These are phyloP conservation scores for Alfaro cultratus DNA, from an alignment of 2,797 vertebrate species.

Conservation along the genomic window DNA sequence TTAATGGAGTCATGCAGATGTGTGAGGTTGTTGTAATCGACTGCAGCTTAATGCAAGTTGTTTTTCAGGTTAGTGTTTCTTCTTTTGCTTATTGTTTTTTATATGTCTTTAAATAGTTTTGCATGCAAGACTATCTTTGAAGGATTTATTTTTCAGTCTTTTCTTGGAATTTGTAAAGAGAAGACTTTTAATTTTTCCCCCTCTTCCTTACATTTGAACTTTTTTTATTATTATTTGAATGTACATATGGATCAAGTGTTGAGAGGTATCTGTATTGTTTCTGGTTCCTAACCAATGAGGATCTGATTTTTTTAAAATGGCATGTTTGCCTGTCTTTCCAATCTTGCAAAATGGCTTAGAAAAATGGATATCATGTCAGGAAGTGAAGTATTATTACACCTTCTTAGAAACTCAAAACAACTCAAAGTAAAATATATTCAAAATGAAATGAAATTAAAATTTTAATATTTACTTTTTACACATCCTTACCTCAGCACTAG, in stretches of 20 bases:
- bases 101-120: background rate
- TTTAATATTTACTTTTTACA: background rate
- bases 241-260: background rate
- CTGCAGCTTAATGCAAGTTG: constrained; percentile 81
- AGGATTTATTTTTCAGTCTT: background rate
- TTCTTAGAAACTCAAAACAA: background rate
- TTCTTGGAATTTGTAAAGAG: background rate
- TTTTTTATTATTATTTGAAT: background rate
- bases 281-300: background rate
- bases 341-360: background rate
- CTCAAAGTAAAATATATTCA: background rate
- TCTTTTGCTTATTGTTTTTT: background rate
- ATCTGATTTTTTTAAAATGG: background rate
- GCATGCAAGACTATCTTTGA: background rate
- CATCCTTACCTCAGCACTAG: background rate
- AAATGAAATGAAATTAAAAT: too few relatives aligned
- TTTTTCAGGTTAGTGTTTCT: constrained; percentile 59
- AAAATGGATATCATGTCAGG: background rate
- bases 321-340: background rate
- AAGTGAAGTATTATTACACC: background rate
- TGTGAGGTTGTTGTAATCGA: constrained; percentile 88
- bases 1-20: constrained; percentile 86
- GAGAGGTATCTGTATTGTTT: background rate
- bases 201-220: background rate
- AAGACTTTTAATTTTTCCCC: background rate